Conservation (phyloP, 2,888 invertebrate genomes). For the Sarcophaga caerulescens region DNA sequence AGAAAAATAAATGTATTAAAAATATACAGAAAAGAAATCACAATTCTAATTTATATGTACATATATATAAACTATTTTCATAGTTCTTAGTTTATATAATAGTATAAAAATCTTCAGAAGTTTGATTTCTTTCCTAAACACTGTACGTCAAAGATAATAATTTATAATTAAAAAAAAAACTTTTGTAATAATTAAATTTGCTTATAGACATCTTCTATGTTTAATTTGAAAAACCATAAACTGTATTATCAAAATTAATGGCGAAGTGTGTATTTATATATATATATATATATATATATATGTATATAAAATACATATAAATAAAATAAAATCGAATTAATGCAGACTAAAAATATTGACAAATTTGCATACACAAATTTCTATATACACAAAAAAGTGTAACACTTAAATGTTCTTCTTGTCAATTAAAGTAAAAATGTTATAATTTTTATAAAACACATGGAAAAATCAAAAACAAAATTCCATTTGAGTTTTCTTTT, state of each 20-base stretch:
- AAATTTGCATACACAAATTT: slow-evolving; percentile 13
- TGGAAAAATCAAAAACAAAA: neutral
- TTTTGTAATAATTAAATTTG: neutral
- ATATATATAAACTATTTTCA: neutral
- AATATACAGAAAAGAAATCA: neutral
- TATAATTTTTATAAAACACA: neutral
- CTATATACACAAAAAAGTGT: slow-evolving; percentile 44
- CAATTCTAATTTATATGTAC: too few species aligned
- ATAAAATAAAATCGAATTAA: slow-evolving; percentile 18
- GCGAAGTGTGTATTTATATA: slow-evolving; percentile 36
- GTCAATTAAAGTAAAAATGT: neutral
- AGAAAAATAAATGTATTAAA: too few species aligned
- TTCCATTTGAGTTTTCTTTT: neutral
- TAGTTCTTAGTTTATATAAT: slow-evolving; percentile 27
- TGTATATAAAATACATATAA: neutral
- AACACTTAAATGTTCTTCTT: neutral
- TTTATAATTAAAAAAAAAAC: too few species aligned
- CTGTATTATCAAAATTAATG: slow-evolving; percentile 50
- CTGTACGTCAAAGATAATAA: too few species aligned
- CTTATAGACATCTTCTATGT: slow-evolving; percentile 27
- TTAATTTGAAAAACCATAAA: slow-evolving; percentile 26
- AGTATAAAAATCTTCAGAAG: too few species aligned
- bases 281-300: slow-evolving; percentile 1
- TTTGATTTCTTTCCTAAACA: neutral
- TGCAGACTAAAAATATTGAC: slow-evolving; percentile 7